Conservation (phyloP, 1,140 invertebrate species). For the Rhagoletis pomonella region DNA sequence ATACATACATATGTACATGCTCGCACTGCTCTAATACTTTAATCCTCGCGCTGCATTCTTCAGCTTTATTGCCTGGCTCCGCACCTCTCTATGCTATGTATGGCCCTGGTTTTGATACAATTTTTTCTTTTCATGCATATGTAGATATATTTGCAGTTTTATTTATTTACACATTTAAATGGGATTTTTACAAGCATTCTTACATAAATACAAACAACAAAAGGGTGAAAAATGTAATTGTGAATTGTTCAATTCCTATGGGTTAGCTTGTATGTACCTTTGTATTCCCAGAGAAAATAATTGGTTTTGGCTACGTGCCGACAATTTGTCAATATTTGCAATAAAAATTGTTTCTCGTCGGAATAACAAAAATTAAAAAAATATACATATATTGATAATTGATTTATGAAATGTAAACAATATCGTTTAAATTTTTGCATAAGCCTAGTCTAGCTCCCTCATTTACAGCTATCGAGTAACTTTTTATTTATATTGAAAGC, state of each 20-base stretch:
- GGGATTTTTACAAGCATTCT: neutral
- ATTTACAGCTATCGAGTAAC: too few species aligned
- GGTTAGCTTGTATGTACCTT: neutral
- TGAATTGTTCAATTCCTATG: neutral
- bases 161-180: constrained; percentile 40
- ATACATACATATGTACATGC: neutral
- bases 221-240: neutral
- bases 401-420: too few species aligned
- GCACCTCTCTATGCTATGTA: neutral
- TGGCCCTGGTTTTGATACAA: neutral
- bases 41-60: neutral
- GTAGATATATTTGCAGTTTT: neutral
- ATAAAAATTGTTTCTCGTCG: too few species aligned
- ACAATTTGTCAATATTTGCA: constrained; percentile 1
- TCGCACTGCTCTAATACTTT: neutral
- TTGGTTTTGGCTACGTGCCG: neutral
- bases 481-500: too few species aligned
- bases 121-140: neutral
- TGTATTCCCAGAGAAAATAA: neutral
- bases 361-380: too few species aligned
- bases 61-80: neutral
- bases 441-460: too few species aligned
- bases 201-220: neutral
- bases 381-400: too few species aligned
- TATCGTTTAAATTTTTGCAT: too few species aligned